phyloP scores from a whole-genome alignment of 2,797 vertebrate species.

The Lutra lutra region DNA sequence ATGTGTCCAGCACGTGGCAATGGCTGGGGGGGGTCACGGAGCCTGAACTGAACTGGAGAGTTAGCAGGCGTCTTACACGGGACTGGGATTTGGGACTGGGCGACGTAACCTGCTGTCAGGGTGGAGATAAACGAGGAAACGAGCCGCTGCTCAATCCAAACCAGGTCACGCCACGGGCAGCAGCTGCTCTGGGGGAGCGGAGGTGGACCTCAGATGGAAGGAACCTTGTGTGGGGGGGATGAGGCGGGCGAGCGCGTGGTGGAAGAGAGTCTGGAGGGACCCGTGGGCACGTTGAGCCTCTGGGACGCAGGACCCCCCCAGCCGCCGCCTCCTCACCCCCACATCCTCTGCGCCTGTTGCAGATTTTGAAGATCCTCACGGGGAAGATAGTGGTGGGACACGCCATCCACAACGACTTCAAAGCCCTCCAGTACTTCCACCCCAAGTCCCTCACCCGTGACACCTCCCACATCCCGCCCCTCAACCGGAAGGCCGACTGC shows the following conservation, averaged over 20 bases:
- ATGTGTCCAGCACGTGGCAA: not conserved
- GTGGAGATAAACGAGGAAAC: not conserved
- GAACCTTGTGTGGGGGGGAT: not conserved
- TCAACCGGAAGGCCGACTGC: constrained; percentile 91
- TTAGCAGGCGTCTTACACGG: not conserved
- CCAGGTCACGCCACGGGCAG: not conserved
- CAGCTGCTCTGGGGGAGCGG: not conserved
- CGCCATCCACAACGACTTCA: constrained; percentile 94
- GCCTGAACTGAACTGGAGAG: not conserved
- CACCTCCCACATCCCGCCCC: constrained; percentile 91
- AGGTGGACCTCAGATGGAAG: not conserved
- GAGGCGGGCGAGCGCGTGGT: not conserved
- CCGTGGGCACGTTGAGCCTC: not conserved
- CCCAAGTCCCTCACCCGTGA: constrained; percentile 91
- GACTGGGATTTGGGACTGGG: not conserved
- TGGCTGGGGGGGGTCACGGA: not conserved
- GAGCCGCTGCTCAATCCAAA: not conserved
- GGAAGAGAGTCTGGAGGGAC: not conserved
- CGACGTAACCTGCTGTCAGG: not conserved
- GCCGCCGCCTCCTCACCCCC: not conserved
- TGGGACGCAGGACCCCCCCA: too few relatives aligned
- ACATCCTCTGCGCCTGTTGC: not conserved
- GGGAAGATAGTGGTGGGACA: constrained; percentile 95
- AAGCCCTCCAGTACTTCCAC: constrained; percentile 91
- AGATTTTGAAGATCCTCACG: constrained; percentile 92